A percentile compares a stretch with the other conserved stretches of the same genome.
Conservation (phyloP, 2,888 invertebrate genomes). For the Corythucha ciliata region DNA sequence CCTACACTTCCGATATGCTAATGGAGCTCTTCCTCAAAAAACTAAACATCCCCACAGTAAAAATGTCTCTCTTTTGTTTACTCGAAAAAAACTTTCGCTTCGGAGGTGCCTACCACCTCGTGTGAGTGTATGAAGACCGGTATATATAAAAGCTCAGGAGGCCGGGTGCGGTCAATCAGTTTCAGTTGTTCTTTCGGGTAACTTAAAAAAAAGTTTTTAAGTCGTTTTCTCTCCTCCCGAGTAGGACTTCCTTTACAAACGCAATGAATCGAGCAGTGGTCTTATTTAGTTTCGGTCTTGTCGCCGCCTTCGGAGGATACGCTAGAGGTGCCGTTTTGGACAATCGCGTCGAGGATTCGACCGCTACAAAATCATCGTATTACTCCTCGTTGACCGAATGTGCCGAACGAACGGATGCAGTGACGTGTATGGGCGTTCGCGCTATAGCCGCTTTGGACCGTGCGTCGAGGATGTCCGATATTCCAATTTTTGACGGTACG, state of each 20-base stretch:
- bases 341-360: conserved; percentile 34
- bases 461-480: conserved; percentile 48
- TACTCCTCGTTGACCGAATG: conserved; percentile 24
- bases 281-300: conserved; percentile 6
- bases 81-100: no score
- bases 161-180: conserved; percentile 19
- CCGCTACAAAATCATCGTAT: no score
- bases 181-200: conserved; percentile 12
- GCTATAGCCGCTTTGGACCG: conserved; percentile 48
- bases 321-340: conserved; percentile 26
- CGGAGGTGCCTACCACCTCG: no score
- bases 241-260: no score
- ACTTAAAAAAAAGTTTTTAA: no score
- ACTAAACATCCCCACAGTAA: no score
- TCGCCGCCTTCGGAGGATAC: conserved; percentile 5
- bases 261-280: conserved; percentile 3
- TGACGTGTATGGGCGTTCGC: conserved; percentile 49
- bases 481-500: conserved; percentile 38
- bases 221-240: no score
- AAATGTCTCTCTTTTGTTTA: no score
- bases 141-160: conserved; percentile 20
- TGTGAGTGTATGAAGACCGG: no score
- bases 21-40: no score
- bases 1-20: no score
- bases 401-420: conserved; percentile 19